Percentiles rank a stretch among this genome's conserved stretches.
Evolutionary conservation across 2,888 invertebrate genomes (phyloP).

Genomic region (Acanthoscelides obtectus): DNA sequence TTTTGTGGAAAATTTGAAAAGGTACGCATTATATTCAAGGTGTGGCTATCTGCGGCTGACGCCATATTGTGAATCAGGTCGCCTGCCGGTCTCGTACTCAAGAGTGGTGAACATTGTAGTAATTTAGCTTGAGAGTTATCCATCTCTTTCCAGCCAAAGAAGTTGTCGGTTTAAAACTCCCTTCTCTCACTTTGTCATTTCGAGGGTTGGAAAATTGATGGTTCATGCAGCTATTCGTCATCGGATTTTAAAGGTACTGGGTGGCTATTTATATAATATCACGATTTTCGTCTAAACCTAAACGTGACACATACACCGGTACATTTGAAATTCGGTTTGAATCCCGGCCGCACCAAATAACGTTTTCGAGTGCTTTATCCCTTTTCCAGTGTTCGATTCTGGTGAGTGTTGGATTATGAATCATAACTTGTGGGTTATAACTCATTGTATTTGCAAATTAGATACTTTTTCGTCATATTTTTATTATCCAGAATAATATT

Average conservation of each 20-base stretch:
- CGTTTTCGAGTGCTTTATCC: neutral
- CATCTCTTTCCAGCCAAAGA: conserved; percentile 8
- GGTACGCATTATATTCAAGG: conserved; percentile 45
- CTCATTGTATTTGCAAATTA: neutral
- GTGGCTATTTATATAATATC: conserved; percentile 35
- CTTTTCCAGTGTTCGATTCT: neutral
- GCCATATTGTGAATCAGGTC: conserved; percentile 44
- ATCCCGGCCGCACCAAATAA: neutral
- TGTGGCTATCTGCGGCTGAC: conserved; percentile 39
- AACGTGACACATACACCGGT: neutral
- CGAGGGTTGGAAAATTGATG: conserved; percentile 36
- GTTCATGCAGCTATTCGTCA: conserved; percentile 12
- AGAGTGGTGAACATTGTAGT: conserved; percentile 18
- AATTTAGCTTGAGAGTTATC: conserved; percentile 13
- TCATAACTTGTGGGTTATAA: neutral
- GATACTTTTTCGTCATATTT: too few relatives aligned
- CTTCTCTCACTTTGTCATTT: conserved; percentile 30
- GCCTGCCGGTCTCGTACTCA: conserved; percentile 9
- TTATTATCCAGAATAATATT: too few relatives aligned
- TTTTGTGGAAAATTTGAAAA: conserved; percentile 9
- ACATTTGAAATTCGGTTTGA: neutral
- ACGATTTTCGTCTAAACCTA: conserved; percentile 8
- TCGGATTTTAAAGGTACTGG: conserved; percentile 13
- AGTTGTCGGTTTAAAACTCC: conserved; percentile 1
- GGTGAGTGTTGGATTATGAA: neutral